Base-by-base conservation (phyloP, 2,797 vertebrate genomes). In the Merluccius polli region DNA sequence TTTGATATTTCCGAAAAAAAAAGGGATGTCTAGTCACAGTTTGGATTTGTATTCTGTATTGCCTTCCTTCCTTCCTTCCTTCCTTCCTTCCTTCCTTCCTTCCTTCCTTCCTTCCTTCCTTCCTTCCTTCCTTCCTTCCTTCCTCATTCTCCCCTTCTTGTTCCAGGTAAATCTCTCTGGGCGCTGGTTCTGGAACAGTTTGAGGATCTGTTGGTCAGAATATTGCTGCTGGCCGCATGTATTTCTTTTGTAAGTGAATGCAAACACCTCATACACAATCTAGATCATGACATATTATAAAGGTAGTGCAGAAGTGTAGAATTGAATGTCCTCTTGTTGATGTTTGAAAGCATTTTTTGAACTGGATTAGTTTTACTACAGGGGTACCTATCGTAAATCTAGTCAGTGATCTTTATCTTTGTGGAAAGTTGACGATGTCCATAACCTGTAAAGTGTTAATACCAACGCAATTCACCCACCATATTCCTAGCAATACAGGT, bases 161-260 rank as follows among this genome's bases (percentile, higher is more conserved):
- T 73, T 88, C 70, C 85, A 95, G 94, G 94, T 27, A 94, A 95
- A 83, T 95, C 94, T 0, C 91, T 95, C 0, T 95, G 93, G 94
- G 91, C 90, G 79, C 88, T 95, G 78, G 90, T 95, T 63, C 65
- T 95, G 77, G 94, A 95, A 71, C 94, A 95, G 88, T 95, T 95
- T 83, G 94, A 95, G 83, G 94, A 95, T 86, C 87, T 95, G 74
- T 85, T 95, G 76, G 94, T 95, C 70, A 89, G 94, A 74, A 95
- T 95, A 75, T 77, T 95, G 74, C 91, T 95, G 73, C 86, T 95
- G 77, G 94, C 94, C 2, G 94, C 94, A 2, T 94, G 93, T 77
- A 95, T 95, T 82, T 95, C 94, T 63, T 95, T 95, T 80, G 94
- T 95, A 93, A 94, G 93, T 59, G 76, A 78, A 81, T 11, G 36